phyloP scores from a whole-genome alignment of 2,888 invertebrate species.

The Idaea dimidiata region DNA sequence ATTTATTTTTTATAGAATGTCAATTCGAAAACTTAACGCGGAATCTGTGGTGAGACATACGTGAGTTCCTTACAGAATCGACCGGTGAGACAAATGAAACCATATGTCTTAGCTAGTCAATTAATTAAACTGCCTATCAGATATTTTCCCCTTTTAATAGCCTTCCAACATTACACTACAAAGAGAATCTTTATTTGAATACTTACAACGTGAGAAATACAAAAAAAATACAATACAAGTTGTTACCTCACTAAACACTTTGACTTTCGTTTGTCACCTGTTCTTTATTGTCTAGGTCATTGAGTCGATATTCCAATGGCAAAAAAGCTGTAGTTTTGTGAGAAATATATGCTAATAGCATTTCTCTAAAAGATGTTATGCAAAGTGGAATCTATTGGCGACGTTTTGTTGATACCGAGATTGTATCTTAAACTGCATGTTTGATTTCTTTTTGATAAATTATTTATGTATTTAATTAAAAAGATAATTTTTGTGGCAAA shows the following conservation, averaged over 20 bases:
- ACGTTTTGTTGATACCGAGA: neutral
- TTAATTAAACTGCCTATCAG: neutral
- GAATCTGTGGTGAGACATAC: too few relatives aligned
- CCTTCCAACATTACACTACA: neutral
- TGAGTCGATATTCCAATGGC: neutral
- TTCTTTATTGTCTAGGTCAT: neutral
- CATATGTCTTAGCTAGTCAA: neutral
- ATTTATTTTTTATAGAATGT: too few relatives aligned
- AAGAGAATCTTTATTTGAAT: neutral
- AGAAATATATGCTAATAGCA: constrained; percentile 1
- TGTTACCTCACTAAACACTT: neutral
- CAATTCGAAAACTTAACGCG: too few relatives aligned
- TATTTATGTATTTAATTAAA: neutral
- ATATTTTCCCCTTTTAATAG: neutral
- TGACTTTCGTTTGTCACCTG: constrained; percentile 1
- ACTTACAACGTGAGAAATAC: neutral
- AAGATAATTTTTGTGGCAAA: neutral
- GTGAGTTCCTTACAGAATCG: too few relatives aligned
- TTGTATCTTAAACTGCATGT: neutral
- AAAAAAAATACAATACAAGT: neutral
- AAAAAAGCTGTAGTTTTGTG: neutral
- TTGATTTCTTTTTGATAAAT: neutral
- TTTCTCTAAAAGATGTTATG: neutral
- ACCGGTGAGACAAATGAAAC: too few relatives aligned
- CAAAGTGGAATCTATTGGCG: neutral